phyloP scores from a whole-genome alignment of 2,888 invertebrate genomes.

The Tridacna gigas region DNA sequence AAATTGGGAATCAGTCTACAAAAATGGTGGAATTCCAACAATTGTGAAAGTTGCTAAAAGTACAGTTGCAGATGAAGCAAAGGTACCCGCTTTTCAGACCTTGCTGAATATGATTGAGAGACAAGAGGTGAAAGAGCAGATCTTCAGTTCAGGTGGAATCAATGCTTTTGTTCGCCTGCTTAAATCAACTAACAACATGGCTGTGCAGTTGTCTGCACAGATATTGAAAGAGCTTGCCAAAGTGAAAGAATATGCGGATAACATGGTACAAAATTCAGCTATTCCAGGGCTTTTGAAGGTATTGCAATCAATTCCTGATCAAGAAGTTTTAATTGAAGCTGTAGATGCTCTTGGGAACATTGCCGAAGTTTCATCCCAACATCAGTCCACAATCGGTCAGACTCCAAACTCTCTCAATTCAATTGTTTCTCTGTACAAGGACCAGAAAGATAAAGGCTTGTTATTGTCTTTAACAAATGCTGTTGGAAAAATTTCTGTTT shows the following conservation, averaged over 20 bases:
- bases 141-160: constrained; percentile 76
- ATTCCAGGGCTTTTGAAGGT: constrained; percentile 79
- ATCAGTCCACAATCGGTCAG: constrained; percentile 74
- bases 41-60: constrained; percentile 81
- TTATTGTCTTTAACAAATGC: constrained; percentile 77
- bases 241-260: constrained; percentile 76
- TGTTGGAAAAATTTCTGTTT: constrained; percentile 74
- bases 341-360: constrained; percentile 80
- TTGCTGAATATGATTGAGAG: constrained; percentile 78
- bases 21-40: constrained; percentile 78
- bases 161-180: constrained; percentile 77
- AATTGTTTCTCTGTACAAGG: constrained; percentile 76
- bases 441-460: constrained; percentile 74
- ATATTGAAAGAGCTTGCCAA: constrained; percentile 76
- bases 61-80: constrained; percentile 75
- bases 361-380: constrained; percentile 70
- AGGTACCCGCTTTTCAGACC: constrained; percentile 77
- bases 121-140: constrained; percentile 78
- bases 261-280: constrained; percentile 77
- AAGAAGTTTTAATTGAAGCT: constrained; percentile 78
- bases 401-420: constrained; percentile 84
- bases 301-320: constrained; percentile 74
- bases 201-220: constrained; percentile 78
- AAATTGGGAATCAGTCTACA: constrained; percentile 78
- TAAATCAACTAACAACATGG: constrained; percentile 71